These are phyloP conservation scores for Cephalopholis sonnerati DNA, from an alignment of 2,113 vertebrate genomes.

Conservation along the genomic window DNA sequence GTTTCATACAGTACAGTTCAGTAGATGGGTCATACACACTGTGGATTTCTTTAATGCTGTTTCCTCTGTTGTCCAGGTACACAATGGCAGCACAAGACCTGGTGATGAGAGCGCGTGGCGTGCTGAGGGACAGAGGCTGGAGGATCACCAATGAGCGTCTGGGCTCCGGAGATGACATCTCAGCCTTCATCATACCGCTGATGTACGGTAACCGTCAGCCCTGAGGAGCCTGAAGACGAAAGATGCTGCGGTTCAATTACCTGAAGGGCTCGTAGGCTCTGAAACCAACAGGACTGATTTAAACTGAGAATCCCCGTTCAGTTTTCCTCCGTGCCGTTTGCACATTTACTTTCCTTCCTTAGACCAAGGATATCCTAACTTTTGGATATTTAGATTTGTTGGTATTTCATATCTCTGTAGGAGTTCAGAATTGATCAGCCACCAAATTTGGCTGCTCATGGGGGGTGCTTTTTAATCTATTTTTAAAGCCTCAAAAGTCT, in stretches of 20 bases:
- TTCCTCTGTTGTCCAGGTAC: slow-evolving; percentile 85
- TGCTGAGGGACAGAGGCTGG: slow-evolving; percentile 97
- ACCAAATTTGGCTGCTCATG: not conserved
- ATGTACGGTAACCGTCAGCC: slow-evolving; percentile 92
- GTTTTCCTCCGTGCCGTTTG: slow-evolving; percentile 27
- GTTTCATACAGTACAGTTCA: not conserved
- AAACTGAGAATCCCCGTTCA: slow-evolving; percentile 3
- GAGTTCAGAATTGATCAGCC: slow-evolving; percentile 33
- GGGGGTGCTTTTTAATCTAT: not conserved
- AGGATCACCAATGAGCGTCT: slow-evolving; percentile 95
- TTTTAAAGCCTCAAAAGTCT: not conserved
- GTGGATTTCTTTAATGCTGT: not conserved
- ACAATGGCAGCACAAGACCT: slow-evolving; percentile 97
- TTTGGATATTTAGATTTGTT: slow-evolving; percentile 13
- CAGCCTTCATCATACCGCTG: slow-evolving; percentile 96
- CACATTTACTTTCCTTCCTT: slow-evolving; percentile 17
- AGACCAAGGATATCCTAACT: not conserved
- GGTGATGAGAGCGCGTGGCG: slow-evolving; percentile 95
- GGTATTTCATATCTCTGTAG: slow-evolving; percentile 20
- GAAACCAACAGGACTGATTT: slow-evolving; percentile 17
- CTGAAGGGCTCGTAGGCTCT: not conserved
- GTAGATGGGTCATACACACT: not conserved
- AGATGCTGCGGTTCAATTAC: not conserved
- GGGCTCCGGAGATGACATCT: slow-evolving; percentile 98
- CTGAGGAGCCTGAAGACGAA: slow-evolving; percentile 59